Conservation (phyloP, 2,113 vertebrate genomes). For the Corydoras sp. region DNA sequence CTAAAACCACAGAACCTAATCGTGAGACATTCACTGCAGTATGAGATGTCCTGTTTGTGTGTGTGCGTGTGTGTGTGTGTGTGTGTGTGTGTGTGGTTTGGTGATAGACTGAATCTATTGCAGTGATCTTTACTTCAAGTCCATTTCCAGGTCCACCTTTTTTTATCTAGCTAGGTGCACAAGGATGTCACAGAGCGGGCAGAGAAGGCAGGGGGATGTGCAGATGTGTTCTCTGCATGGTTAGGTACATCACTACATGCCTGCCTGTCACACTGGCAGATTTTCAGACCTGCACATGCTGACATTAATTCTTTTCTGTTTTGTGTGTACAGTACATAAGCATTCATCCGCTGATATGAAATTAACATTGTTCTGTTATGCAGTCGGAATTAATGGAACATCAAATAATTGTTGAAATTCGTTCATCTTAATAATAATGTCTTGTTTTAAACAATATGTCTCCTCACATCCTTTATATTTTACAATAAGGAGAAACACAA, state of each 20-base stretch:
- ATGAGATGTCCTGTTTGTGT: neutral
- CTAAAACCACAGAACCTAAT: neutral
- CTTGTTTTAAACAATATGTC: too few species aligned
- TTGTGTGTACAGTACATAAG: too few species aligned
- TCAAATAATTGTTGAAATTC: too few species aligned
- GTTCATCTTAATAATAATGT: too few species aligned
- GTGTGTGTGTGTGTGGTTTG: neutral
- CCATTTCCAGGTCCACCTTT: neutral
- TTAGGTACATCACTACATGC: constrained; percentile 51
- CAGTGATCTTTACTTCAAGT: neutral
- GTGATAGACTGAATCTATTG: neutral
- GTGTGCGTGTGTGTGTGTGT: neutral
- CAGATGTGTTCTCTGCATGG: constrained; percentile 62
- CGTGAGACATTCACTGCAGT: neutral
- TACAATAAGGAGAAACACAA: too few species aligned
- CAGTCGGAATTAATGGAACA: too few species aligned
- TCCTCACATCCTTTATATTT: too few species aligned
- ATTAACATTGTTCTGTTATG: too few species aligned
- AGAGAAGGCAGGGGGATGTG: constrained; percentile 43
- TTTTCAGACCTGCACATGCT: too few species aligned
- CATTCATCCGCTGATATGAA: too few species aligned
- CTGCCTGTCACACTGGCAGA: neutral
- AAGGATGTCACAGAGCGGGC: neutral
- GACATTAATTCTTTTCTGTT: too few species aligned
- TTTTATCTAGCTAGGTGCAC: neutral